A percentile compares a stretch with the other conserved stretches of the same genome.
Conservation (phyloP, 2,797 vertebrate species). For the Hypotaenidia philippensis region DNA sequence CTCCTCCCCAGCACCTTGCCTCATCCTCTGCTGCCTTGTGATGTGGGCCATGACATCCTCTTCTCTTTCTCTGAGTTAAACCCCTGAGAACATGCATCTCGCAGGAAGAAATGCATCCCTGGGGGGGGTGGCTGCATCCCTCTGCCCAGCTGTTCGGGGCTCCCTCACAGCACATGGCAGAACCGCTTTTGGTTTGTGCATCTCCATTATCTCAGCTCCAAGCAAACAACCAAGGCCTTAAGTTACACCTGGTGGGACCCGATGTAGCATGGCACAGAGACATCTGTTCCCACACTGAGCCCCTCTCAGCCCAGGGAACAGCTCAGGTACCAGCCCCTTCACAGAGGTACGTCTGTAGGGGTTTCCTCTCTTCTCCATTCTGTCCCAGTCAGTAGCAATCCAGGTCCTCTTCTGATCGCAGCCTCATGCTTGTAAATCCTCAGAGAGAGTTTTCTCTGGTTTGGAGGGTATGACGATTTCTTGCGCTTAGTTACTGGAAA, state of each 20-base stretch:
- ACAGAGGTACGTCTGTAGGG: neutral
- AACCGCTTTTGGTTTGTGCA: neutral
- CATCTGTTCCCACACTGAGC: neutral
- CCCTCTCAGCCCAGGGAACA: neutral
- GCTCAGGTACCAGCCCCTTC: neutral
- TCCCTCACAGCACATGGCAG: neutral
- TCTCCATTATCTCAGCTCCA: neutral
- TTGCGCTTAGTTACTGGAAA: neutral
- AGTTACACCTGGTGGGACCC: neutral
- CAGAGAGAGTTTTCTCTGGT: neutral
- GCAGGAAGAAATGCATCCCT: neutral
- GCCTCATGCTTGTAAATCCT: neutral
- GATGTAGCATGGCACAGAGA: too few species aligned
- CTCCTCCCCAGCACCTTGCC: neutral
- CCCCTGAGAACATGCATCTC: rapidly evolving
- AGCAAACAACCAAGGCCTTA: neutral
- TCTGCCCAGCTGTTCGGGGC: neutral
- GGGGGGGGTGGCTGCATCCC: neutral
- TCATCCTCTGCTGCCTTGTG: rapidly evolving
- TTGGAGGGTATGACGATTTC: neutral
- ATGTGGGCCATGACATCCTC: rapidly evolving
- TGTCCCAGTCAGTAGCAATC: neutral
- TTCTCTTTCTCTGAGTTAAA: neutral
- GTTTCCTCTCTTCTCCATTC: neutral
- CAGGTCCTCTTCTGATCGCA: neutral